Evolutionary conservation across 2,797 vertebrate species (phyloP).

Genomic region (Dromococcyx pavoninus): DNA sequence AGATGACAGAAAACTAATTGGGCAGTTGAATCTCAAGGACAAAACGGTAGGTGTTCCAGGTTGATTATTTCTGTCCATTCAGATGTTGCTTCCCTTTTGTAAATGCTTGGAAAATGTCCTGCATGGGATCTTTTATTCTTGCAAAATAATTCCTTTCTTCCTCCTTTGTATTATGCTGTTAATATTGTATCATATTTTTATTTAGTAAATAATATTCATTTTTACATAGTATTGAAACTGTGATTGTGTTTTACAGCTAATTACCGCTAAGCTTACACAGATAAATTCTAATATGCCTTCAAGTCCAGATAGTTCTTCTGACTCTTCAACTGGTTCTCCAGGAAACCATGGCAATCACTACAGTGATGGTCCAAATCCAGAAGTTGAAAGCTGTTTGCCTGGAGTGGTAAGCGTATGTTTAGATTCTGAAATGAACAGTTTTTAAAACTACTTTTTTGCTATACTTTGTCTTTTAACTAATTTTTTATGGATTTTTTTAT

Average conservation of each 20-base stretch:
- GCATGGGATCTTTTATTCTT: background rate
- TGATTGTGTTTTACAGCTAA: constrained; percentile 83
- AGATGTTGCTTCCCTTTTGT: background rate
- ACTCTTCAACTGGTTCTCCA: constrained; percentile 98
- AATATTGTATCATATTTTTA: background rate
- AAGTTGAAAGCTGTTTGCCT: constrained; percentile 98
- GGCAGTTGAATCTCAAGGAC: constrained; percentile 97
- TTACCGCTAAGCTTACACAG: constrained; percentile 98
- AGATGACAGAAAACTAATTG: constrained; percentile 96
- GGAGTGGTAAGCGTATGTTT: constrained; percentile 89
- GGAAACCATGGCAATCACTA: constrained; percentile 99
- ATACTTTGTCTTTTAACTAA: background rate
- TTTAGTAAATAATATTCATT: background rate
- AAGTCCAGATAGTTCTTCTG: constrained; percentile 98
- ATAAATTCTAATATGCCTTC: constrained; percentile 99
- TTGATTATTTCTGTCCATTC: background rate
- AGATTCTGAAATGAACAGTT: background rate
- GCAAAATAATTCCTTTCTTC: background rate
- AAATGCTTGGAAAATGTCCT: background rate
- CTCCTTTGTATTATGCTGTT: background rate
- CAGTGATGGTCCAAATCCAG: constrained; percentile 97
- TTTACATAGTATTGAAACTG: background rate
- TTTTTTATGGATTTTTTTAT: background rate
- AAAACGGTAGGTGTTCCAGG: constrained; percentile 86
- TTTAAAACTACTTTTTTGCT: background rate